phyloP scores from a whole-genome alignment of 2,113 vertebrate genomes.

The Pseudolaguvia tuberculata region DNA sequence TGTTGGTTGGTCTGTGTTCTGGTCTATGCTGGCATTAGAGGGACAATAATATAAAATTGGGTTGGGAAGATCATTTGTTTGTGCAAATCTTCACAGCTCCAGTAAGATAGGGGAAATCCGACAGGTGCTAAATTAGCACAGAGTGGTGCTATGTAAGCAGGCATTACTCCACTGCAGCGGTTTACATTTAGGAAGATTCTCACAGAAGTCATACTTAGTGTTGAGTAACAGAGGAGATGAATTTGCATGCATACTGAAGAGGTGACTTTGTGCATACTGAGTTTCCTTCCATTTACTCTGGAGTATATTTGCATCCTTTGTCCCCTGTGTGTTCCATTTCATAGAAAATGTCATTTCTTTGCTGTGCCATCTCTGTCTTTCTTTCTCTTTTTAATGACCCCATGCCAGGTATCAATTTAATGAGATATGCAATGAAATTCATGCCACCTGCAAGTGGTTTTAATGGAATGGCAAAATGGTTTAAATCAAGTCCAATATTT shows the following conservation, averaged over 20 bases:
- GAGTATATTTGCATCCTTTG: background rate
- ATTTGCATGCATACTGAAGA: background rate
- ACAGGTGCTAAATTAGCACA: background rate
- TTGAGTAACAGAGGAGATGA: background rate
- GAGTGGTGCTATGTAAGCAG: no score
- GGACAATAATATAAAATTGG: background rate
- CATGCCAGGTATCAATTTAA: no score
- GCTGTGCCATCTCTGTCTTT: background rate
- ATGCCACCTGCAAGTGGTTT: no score
- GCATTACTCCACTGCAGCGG: no score
- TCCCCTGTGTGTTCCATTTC: background rate
- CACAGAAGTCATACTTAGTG: background rate
- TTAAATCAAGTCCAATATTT: background rate
- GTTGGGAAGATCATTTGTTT: background rate
- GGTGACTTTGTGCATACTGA: background rate
- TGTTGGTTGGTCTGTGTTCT: background rate
- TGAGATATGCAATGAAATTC: no score
- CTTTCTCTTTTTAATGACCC: background rate
- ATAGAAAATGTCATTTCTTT: background rate
- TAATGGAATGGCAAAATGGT: no score
- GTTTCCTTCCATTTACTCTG: background rate
- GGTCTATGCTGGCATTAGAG: background rate
- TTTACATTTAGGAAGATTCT: background rate
- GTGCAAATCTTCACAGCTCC: background rate
- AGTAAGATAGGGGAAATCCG: background rate